These are phyloP conservation scores for Phthorimaea operculella DNA, from an alignment of 1,140 invertebrate species.

Conservation along the genomic window DNA sequence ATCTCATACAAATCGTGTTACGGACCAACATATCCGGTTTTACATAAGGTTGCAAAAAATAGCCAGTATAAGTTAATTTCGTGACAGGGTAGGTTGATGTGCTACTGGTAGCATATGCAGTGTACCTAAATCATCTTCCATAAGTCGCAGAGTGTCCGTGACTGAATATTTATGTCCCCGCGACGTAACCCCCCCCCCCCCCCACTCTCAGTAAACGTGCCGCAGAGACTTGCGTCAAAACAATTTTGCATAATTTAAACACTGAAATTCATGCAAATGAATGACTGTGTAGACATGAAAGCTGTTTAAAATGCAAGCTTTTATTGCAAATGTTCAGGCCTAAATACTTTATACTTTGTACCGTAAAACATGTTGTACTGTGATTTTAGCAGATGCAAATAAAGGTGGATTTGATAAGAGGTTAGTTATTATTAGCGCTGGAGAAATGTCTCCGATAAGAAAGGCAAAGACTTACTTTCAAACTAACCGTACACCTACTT, in stretches of 20 bases:
- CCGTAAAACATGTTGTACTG: background rate
- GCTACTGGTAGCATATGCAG: no score
- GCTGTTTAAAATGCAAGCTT: background rate
- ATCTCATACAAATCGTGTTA: no score
- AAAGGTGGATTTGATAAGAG: no score
- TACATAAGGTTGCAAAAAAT: no score
- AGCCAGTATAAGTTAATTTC: no score
- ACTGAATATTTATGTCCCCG: slow-evolving; percentile 34
- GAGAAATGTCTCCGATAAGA: no score
- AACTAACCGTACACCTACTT: no score
- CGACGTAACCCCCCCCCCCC: slow-evolving; percentile 12
- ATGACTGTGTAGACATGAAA: slow-evolving; percentile 10
- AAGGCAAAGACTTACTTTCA: no score
- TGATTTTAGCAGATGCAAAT: background rate
- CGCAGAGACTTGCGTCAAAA: slow-evolving; percentile 26
- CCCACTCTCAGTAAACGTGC: slow-evolving; percentile 20
- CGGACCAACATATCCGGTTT: no score
- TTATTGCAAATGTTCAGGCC: no score
- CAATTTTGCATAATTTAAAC: slow-evolving; percentile 34
- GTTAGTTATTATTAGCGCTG: no score
- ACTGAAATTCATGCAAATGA: slow-evolving; percentile 29
- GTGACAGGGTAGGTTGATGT: no score
- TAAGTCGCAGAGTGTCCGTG: slow-evolving; percentile 24
- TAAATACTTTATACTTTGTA: background rate
- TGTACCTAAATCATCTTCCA: slow-evolving; percentile 11